phyloP scores from a whole-genome alignment of 2,113 vertebrate species.

The Pseudopodoces humilis region DNA sequence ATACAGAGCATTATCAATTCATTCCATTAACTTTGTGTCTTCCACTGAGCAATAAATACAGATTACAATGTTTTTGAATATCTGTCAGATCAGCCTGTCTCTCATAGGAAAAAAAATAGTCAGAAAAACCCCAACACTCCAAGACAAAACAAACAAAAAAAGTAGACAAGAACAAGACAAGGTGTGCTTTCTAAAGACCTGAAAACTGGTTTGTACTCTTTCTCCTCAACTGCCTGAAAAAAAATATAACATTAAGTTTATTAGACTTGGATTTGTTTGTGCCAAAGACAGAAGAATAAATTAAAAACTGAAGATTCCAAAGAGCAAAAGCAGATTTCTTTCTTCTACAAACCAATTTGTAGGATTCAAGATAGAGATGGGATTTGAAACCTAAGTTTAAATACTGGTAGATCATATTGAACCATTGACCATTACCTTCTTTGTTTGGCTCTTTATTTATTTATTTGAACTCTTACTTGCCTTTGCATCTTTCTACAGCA shows the following conservation, averaged over 20 bases:
- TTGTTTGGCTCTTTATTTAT: rapidly evolving
- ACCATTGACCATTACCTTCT: neutral
- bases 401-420: neutral
- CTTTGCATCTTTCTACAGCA: neutral
- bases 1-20: neutral
- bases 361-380: neutral
- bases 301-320: neutral
- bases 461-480: neutral
- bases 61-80: neutral
- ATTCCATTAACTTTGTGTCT: neutral
- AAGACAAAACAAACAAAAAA: neutral
- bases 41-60: neutral
- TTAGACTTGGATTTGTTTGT: neutral
- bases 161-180: neutral
- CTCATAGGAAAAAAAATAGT: rapidly evolving
- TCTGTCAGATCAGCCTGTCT: neutral
- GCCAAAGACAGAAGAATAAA: neutral
- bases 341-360: neutral
- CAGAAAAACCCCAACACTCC: neutral
- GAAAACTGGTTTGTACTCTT: neutral
- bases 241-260: neutral
- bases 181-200: neutral
- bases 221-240: neutral
- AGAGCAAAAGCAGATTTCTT: neutral
- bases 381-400: neutral